These are phyloP conservation scores for Troglohyphantes excavatus DNA, from an alignment of 2,888 invertebrate genomes.

Conservation along the genomic window DNA sequence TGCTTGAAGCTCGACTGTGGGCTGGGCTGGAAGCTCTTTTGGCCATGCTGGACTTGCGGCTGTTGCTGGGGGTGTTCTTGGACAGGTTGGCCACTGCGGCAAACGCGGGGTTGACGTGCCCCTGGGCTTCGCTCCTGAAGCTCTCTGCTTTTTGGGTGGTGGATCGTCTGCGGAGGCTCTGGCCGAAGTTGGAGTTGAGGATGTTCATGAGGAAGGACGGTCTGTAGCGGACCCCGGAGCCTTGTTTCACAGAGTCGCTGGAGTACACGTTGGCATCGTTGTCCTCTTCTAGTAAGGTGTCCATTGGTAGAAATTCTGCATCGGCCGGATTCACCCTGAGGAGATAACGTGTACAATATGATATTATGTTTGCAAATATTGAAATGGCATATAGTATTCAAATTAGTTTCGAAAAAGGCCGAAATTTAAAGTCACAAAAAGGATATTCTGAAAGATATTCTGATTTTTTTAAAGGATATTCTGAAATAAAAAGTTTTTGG, in stretches of 20 bases:
- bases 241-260: slow-evolving; percentile 64
- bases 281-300: slow-evolving; percentile 77
- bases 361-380: too few species aligned
- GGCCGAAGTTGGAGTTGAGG: slow-evolving; percentile 58
- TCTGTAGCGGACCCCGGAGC: slow-evolving; percentile 40
- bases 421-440: too few species aligned
- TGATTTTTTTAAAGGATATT: too few species aligned
- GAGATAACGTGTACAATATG: too few species aligned
- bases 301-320: slow-evolving; percentile 76
- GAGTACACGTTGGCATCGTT: slow-evolving; percentile 69
- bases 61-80: slow-evolving; percentile 36
- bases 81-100: background rate
- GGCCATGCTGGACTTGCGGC: slow-evolving; percentile 56
- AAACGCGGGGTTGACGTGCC: slow-evolving; percentile 67
- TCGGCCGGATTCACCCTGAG: slow-evolving; percentile 74
- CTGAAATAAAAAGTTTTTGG: too few species aligned
- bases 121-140: slow-evolving; percentile 14
- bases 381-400: too few species aligned
- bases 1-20: slow-evolving; percentile 69
- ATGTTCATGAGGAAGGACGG: slow-evolving; percentile 74
- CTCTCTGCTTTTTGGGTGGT: slow-evolving; percentile 48
- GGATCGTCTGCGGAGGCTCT: slow-evolving; percentile 67
- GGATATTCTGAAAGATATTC: too few species aligned
- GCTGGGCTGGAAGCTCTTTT: slow-evolving; percentile 34
- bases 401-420: too few species aligned